These are phyloP conservation scores for Clivina fossor DNA, from an alignment of 2,888 invertebrate species.

Conservation along the genomic window DNA sequence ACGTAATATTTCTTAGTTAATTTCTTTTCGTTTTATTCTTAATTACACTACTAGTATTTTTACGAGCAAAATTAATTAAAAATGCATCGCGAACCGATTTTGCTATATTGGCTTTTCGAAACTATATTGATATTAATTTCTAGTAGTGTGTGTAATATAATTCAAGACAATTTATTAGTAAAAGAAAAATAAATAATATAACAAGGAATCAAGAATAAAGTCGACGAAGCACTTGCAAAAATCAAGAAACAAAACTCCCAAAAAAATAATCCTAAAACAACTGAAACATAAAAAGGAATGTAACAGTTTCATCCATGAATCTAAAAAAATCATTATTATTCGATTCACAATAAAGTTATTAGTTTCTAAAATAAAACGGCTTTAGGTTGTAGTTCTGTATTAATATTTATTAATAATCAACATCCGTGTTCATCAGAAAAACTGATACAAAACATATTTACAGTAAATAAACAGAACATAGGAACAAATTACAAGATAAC, in stretches of 20 bases:
- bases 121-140: constrained; percentile 25
- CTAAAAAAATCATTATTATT: constrained; percentile 2
- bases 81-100: constrained; percentile 24
- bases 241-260: neutral
- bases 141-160: constrained; percentile 28
- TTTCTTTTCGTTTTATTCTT: constrained; percentile 9
- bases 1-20: constrained; percentile 21
- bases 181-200: constrained; percentile 3
- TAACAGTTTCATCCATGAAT: neutral
- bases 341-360: constrained; percentile 33
- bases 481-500: too few relatives aligned
- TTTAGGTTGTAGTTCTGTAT: too few relatives aligned
- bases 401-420: too few relatives aligned
- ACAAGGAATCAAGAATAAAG: constrained; percentile 21
- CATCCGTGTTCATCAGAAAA: too few relatives aligned
- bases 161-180: constrained; percentile 24
- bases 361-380: constrained; percentile 6
- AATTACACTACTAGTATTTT: constrained; percentile 29
- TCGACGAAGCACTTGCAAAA: constrained; percentile 28
- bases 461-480: too few relatives aligned
- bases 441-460: too few relatives aligned
- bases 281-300: neutral
- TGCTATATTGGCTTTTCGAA: constrained; percentile 29
- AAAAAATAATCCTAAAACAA: neutral
- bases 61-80: constrained; percentile 24